Evolutionary conservation across 2,888 invertebrate species (phyloP), one percentile per base, ranked within the genome.

Genomic region (Amblyteles armatorius): DNA sequence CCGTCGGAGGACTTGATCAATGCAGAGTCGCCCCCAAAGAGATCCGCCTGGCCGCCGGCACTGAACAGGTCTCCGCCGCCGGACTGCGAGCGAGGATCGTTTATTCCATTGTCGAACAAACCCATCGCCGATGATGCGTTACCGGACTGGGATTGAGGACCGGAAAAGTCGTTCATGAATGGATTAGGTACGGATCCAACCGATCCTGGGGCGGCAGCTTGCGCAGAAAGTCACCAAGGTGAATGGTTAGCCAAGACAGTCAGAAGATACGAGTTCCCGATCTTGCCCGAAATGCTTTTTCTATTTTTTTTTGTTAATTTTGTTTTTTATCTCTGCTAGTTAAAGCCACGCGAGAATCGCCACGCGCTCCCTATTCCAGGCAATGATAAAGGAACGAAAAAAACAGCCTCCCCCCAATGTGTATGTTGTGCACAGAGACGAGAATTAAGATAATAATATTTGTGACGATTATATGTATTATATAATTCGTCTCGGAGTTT

Each of bases 81-180:
- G 84, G 84, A 79, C 83, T 85, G 87, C 74, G 86, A 86, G 60
- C 88, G 88, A 83, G 87, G 74, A 72, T 89, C 90, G 86, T 80
- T 80, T 50, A 22, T 79, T 36, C 79, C 83, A 36, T 74, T 76
- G 79, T 91, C 91, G 87, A 92, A 93, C 84, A 92, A 84, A 81
- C 92, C 92, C 84, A 91, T 87, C 74, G 88, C 88, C 87, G 82
- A 82, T 82, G 82, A 76, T 68, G 87, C 77, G 78, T 78, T 85
- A 63, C 73, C 86, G 80, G 82, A 40, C 48, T 86, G 83, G 83
- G 88, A 80, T 76, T 85, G 90, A 87, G 94, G 94, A 87, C 92
- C 94, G 88, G 94, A 93, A 89, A 94, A 94, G 83, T 95, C 95
- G 92, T 95, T 95, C 95, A 95, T 95, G 94, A 96, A 96, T 84